Conservation (phyloP, 1,140 invertebrate species). For the Conus betulinus region DNA sequence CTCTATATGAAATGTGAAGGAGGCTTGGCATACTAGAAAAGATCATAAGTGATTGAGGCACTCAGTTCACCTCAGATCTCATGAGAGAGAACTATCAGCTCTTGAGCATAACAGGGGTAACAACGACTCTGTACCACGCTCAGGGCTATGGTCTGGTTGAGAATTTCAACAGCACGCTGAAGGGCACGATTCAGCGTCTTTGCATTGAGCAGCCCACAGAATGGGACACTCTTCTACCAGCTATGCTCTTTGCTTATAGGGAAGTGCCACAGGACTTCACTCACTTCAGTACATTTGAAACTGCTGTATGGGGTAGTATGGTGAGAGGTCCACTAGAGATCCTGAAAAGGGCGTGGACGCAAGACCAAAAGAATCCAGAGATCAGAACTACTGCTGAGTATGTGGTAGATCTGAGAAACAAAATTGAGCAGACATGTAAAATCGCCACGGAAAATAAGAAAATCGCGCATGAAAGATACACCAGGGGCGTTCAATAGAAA, state of each 20-base stretch:
- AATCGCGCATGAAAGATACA: no score
- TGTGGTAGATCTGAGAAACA: no score
- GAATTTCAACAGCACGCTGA: conserved; percentile 56
- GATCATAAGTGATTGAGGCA: conserved; percentile 24
- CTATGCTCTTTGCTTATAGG: conserved; percentile 31
- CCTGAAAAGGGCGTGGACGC: no score
- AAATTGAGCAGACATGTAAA: no score
- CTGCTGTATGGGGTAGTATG: no score
- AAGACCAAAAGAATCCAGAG: no score
- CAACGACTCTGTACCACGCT: background rate
- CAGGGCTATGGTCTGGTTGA: conserved; percentile 43
- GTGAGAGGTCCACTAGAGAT: no score
- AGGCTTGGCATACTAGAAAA: background rate
- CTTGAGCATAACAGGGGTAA: background rate
- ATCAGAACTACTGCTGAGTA: no score
- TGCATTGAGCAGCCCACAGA: conserved; percentile 55
- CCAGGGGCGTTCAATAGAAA: no score
- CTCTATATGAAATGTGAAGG: background rate
- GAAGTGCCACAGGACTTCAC: conserved; percentile 33
- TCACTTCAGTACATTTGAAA: no score
- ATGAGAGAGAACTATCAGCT: conserved; percentile 48
- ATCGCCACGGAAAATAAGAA: no score
- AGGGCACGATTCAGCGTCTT: conserved; percentile 51
- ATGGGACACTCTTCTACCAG: conserved; percentile 64
- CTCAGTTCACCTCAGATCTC: conserved; percentile 11